Conservation (phyloP, 2,797 vertebrate genomes). For the Sebastes trivittatus region DNA sequence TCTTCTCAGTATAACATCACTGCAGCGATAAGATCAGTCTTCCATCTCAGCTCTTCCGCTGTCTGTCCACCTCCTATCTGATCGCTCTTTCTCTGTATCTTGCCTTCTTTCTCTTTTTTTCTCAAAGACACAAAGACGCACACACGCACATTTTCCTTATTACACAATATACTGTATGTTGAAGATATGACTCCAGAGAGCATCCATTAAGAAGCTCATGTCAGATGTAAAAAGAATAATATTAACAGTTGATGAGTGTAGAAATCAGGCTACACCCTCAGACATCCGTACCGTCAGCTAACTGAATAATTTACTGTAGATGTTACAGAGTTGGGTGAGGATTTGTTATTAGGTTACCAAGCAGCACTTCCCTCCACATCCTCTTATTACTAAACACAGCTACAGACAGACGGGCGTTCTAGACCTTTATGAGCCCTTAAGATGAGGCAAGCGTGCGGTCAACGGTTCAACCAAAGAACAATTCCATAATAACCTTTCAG, state of each 20-base stretch:
- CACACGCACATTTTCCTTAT: background rate
- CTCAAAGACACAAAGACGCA: conserved; percentile 32
- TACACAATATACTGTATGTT: background rate
- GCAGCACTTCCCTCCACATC: conserved; percentile 13
- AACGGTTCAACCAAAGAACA: conserved; percentile 18
- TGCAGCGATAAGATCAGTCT: conserved; percentile 63
- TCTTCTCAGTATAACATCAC: conserved; percentile 63
- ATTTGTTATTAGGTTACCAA: conserved; percentile 48
- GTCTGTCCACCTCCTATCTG: conserved; percentile 65
- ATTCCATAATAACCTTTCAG: too few species aligned
- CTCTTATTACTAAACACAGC: conserved; percentile 16
- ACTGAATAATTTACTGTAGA: conserved; percentile 34
- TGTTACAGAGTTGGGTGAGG: conserved; percentile 17
- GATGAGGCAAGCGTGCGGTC: background rate
- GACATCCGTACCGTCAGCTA: conserved; percentile 9
- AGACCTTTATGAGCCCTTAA: background rate
- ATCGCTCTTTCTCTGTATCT: conserved; percentile 55
- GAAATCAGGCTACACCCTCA: conserved; percentile 9
- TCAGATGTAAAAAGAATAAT: conserved; percentile 9
- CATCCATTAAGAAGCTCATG: background rate
- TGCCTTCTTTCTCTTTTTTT: conserved; percentile 21
- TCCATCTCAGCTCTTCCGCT: conserved; percentile 65
- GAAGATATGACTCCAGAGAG: conserved; percentile 22
- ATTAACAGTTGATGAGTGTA: conserved; percentile 12
- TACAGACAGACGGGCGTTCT: background rate